Evolutionary conservation across 1,140 invertebrate species (phyloP).

Genomic region (Drosophila sp.): DNA sequence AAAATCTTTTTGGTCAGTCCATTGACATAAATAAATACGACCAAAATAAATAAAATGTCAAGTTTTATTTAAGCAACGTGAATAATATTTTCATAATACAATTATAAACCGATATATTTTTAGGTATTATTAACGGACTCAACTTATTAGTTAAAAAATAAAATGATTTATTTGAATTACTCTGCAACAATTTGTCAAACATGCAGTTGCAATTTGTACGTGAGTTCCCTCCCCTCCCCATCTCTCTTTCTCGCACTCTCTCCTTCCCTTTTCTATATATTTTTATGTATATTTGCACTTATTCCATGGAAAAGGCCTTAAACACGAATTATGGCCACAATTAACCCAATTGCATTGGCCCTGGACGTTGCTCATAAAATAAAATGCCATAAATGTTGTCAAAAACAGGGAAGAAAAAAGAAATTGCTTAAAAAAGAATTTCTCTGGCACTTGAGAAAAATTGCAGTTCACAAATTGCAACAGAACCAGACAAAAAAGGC

Average conservation of each 20-base stretch:
- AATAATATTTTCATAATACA: slow-evolving; percentile 58
- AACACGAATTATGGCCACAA: slow-evolving; percentile 74
- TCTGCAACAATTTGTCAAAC: slow-evolving; percentile 46
- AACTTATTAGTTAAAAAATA: slow-evolving; percentile 27
- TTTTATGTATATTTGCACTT: slow-evolving; percentile 9
- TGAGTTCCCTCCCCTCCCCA: background rate
- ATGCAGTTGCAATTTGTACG: slow-evolving; percentile 74
- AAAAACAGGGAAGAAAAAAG: slow-evolving; percentile 44
- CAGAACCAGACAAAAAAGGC: slow-evolving; percentile 37
- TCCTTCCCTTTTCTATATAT: background rate
- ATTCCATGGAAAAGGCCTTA: slow-evolving; percentile 71
- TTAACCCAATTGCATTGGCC: slow-evolving; percentile 76
- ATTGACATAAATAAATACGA: slow-evolving; percentile 68
- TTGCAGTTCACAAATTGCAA: slow-evolving; percentile 42
- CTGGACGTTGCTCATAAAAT: slow-evolving; percentile 58
- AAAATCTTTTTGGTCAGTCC: slow-evolving; percentile 28
- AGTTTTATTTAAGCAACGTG: no score
- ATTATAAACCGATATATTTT: slow-evolving; percentile 59
- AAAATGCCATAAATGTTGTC: slow-evolving; percentile 44
- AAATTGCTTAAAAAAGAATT: slow-evolving; percentile 66
- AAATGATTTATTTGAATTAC: slow-evolving; percentile 62
- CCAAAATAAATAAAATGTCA: slow-evolving; percentile 64
- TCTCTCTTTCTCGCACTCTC: no score
- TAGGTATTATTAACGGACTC: background rate
- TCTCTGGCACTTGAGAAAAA: slow-evolving; percentile 52